These are phyloP conservation scores for Tetanocera ferruginea DNA, from an alignment of 2,888 invertebrate genomes.

Conservation along the genomic window DNA sequence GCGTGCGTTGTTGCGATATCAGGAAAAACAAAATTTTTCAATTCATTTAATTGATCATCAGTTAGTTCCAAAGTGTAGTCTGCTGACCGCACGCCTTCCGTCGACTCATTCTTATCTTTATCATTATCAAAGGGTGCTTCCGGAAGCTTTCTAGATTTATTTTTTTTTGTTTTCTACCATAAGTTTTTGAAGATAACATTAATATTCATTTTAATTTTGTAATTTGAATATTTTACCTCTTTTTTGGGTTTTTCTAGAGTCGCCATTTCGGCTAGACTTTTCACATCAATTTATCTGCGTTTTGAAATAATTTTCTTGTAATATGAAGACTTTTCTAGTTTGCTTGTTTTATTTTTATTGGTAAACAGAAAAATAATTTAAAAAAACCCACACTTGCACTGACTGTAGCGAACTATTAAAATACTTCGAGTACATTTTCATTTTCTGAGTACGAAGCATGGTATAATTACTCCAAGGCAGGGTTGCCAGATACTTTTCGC, in stretches of 20 bases:
- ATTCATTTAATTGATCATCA: constrained; percentile 28
- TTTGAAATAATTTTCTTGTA: constrained; percentile 3
- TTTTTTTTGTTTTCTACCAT: constrained; percentile 56
- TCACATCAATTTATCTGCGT: neutral
- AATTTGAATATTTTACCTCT: constrained; percentile 54
- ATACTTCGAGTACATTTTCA: too few relatives aligned
- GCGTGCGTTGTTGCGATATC: constrained; percentile 39
- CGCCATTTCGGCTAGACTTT: constrained; percentile 59
- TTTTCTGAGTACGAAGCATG: too few relatives aligned
- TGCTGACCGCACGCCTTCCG: neutral
- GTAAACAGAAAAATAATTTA: too few relatives aligned
- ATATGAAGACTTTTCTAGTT: neutral
- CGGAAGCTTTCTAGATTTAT: constrained; percentile 42
- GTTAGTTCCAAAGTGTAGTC: neutral
- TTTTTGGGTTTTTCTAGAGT: constrained; percentile 66
- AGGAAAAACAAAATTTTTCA: constrained; percentile 25
- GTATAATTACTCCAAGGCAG: too few relatives aligned
- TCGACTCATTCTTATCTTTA: constrained; percentile 44
- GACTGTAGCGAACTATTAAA: too few relatives aligned
- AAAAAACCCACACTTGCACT: too few relatives aligned
- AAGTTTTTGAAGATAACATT: neutral
- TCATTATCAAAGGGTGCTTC: neutral
- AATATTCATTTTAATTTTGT: constrained; percentile 13
- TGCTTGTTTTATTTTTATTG: neutral
- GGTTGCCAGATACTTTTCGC: too few relatives aligned